Percentiles rank a stretch among this genome's conserved stretches.
Evolutionary conservation across 2,888 invertebrate genomes (phyloP).

Genomic region (Sarcophaga caerulescens): DNA sequence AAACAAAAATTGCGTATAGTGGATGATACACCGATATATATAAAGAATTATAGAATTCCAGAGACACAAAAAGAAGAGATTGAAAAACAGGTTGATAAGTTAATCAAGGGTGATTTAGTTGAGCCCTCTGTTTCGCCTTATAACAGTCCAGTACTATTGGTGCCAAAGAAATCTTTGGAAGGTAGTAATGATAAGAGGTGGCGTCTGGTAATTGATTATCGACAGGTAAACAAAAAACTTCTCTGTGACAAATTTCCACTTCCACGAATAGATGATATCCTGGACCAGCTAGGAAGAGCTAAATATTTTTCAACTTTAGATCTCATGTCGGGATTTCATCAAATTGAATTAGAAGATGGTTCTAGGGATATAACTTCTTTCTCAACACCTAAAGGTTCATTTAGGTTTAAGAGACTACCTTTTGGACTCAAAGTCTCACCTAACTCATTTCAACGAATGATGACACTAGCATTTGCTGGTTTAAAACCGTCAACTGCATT

Average conservation of each 20-base stretch:
- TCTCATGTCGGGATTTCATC: slow-evolving; percentile 33
- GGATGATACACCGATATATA: too few species aligned
- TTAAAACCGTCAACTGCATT: slow-evolving; percentile 1
- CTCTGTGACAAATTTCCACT: neutral
- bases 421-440: slow-evolving; percentile 16
- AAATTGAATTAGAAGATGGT: neutral
- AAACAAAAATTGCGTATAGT: too few species aligned
- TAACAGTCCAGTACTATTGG: slow-evolving; percentile 44
- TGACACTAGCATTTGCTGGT: slow-evolving; percentile 46
- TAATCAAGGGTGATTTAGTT: slow-evolving; percentile 30
- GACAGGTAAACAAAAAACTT: slow-evolving; percentile 41
- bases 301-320: neutral
- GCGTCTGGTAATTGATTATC: slow-evolving; percentile 51
- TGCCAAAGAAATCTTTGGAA: slow-evolving; percentile 50
- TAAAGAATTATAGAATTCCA: slow-evolving; percentile 56
- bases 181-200: slow-evolving; percentile 31
- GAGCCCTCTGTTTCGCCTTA: slow-evolving; percentile 45
- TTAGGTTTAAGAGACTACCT: slow-evolving; percentile 2
- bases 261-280: neutral
- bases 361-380: slow-evolving; percentile 44
- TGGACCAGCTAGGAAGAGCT: slow-evolving; percentile 1
- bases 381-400: slow-evolving; percentile 17
- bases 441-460: slow-evolving; percentile 48
- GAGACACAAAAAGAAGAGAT: slow-evolving; percentile 57
- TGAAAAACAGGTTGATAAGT: slow-evolving; percentile 52